These are phyloP conservation scores for Notospermus geniculatus DNA, from an alignment of 1,140 invertebrate genomes.

Conservation along the genomic window DNA sequence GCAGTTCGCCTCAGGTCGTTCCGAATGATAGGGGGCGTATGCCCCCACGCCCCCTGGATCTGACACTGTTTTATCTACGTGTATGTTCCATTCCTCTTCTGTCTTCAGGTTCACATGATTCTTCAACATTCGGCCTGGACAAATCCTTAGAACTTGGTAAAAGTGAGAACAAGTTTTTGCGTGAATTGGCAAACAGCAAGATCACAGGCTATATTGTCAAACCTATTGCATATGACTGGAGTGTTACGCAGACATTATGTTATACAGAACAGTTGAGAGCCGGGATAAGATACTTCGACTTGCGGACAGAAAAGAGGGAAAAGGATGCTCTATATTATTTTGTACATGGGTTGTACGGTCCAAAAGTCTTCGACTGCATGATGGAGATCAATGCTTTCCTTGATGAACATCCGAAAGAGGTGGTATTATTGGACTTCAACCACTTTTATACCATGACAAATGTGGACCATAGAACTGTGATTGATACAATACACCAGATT, in stretches of 20 bases:
- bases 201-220: background rate
- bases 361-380: constrained; percentile 64
- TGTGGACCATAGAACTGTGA: constrained; percentile 64
- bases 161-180: constrained; percentile 58
- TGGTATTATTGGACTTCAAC: constrained; percentile 79
- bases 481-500: constrained; percentile 63
- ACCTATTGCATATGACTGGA: constrained; percentile 66
- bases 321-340: constrained; percentile 65
- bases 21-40: no score
- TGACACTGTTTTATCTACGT: no score
- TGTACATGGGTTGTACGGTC: constrained; percentile 74
- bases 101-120: constrained; percentile 74
- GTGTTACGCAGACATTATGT: constrained; percentile 68
- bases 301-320: constrained; percentile 66
- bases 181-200: background rate
- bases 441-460: constrained; percentile 76
- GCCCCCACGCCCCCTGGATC: no score
- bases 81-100: no score
- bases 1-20: no score
- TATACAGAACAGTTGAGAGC: constrained; percentile 69
- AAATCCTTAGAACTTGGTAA: constrained; percentile 61
- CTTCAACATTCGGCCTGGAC: constrained; percentile 73
- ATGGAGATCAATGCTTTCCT: constrained; percentile 66
- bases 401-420: constrained; percentile 66
- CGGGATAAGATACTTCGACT: constrained; percentile 78